Conservation (phyloP, 2,113 vertebrate genomes). For the Cryptomyrus ogoouensis region DNA sequence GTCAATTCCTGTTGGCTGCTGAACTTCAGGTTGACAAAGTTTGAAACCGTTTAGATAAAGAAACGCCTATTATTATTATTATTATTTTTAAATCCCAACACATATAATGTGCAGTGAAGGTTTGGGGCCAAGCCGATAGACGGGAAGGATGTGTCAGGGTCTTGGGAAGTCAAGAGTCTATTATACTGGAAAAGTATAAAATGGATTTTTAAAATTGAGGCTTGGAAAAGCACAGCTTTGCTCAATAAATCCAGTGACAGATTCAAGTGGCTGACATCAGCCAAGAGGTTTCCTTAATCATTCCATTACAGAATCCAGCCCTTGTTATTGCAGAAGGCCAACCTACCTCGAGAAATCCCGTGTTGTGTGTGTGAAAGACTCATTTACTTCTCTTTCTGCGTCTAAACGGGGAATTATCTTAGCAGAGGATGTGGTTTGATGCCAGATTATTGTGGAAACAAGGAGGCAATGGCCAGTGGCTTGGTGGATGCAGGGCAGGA, state of each 20-base stretch:
- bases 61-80: background rate
- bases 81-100: slow-evolving; percentile 5
- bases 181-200: slow-evolving; percentile 33
- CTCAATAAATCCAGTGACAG: slow-evolving; percentile 26
- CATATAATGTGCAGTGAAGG: slow-evolving; percentile 7
- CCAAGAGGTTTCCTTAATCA: slow-evolving; percentile 35
- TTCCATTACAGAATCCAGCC: slow-evolving; percentile 28
- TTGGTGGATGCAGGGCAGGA: too few relatives aligned
- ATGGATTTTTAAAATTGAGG: slow-evolving; percentile 35
- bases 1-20: background rate
- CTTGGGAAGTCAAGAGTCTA: slow-evolving; percentile 31
- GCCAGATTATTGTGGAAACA: background rate
- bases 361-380: background rate
- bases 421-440: background rate
- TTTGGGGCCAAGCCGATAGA: slow-evolving; percentile 17
- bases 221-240: slow-evolving; percentile 30
- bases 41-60: background rate
- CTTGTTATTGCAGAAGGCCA: slow-evolving; percentile 25
- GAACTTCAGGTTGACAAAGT: background rate
- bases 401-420: background rate
- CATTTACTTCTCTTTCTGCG: background rate
- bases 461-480: background rate
- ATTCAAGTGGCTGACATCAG: slow-evolving; percentile 32
- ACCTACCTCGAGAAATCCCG: background rate
- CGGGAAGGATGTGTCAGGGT: slow-evolving; percentile 20